Conservation (phyloP, 2,888 invertebrate species). For the Invenusta paracnida region DNA sequence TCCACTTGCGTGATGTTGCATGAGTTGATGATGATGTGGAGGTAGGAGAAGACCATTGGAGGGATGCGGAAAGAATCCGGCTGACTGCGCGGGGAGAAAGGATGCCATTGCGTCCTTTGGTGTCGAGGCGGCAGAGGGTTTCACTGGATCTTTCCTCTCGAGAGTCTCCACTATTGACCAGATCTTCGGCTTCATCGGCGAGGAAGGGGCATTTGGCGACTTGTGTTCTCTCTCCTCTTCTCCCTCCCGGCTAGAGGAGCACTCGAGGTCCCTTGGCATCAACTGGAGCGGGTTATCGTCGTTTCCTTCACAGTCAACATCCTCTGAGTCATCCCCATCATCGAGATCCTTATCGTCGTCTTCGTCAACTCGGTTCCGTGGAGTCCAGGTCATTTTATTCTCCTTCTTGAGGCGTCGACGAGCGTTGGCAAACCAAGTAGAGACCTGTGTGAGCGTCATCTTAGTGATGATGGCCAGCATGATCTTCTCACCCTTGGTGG, state of each 20-base stretch:
- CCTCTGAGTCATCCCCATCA: conserved; percentile 8
- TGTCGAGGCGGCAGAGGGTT: too few relatives aligned
- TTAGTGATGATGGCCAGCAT: conserved; percentile 90
- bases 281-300: background rate
- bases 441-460: conserved; percentile 83
- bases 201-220: background rate
- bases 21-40: too few relatives aligned
- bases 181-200: background rate
- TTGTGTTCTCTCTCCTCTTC: background rate
- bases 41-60: too few relatives aligned
- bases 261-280: background rate
- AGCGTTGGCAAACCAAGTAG: conserved; percentile 94
- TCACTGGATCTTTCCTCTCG: background rate
- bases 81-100: background rate
- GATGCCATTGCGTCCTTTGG: background rate
- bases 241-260: background rate
- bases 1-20: too few relatives aligned
- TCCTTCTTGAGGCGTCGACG: conserved; percentile 86
- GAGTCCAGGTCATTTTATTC: conserved; percentile 96
- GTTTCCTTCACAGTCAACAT: background rate
- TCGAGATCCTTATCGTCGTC: conserved; percentile 33
- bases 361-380: conserved; percentile 63
- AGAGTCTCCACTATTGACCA: background rate
- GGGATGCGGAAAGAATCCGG: background rate
- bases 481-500: conserved; percentile 89